Conservation (phyloP, 2,888 invertebrate genomes). For the Ormyrus pomaceus region DNA sequence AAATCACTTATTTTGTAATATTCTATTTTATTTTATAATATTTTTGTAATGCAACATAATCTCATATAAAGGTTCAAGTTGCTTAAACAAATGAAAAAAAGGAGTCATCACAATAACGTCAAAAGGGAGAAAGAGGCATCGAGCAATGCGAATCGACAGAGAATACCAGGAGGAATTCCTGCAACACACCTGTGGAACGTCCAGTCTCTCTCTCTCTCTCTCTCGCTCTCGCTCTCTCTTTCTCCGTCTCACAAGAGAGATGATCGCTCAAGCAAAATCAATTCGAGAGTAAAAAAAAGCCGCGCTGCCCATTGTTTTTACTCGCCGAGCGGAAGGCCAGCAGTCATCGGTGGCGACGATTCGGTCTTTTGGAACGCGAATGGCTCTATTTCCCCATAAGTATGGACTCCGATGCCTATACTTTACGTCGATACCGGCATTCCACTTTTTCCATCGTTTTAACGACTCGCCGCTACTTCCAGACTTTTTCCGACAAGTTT, state of each 20-base stretch:
- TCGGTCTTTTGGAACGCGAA: constrained; percentile 55
- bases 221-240: too few relatives aligned
- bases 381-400: constrained; percentile 56
- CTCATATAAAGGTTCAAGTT: too few relatives aligned
- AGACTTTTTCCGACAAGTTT: constrained; percentile 50
- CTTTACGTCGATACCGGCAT: constrained; percentile 60
- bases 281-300: constrained; percentile 37
- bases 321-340: neutral
- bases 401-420: constrained; percentile 44
- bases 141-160: constrained; percentile 34
- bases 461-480: constrained; percentile 54
- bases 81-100: too few relatives aligned
- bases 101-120: constrained; percentile 40
- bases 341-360: constrained; percentile 38
- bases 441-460: constrained; percentile 58
- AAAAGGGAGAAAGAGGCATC: constrained; percentile 3
- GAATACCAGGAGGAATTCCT: constrained; percentile 49
- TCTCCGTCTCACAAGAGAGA: constrained; percentile 13
- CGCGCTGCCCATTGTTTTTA: neutral
- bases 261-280: constrained; percentile 44
- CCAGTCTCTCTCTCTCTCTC: neutral
- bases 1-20: too few relatives aligned
- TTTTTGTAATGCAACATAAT: too few relatives aligned
- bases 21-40: too few relatives aligned
- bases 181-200: constrained; percentile 53